These are phyloP conservation scores for Adelges cooleyi DNA, from an alignment of 1,140 invertebrate species.

Conservation along the genomic window DNA sequence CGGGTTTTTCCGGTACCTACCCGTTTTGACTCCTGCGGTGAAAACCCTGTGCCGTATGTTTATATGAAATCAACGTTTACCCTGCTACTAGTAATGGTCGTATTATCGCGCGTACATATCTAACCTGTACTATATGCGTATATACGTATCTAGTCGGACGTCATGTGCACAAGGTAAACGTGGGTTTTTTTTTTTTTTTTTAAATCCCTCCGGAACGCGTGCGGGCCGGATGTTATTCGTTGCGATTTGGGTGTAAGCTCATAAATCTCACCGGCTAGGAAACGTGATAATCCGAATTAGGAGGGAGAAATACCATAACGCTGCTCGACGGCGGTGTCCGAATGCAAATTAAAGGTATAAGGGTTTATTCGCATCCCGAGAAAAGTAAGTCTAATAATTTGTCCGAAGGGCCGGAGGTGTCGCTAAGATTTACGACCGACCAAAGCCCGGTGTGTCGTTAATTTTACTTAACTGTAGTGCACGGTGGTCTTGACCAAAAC, in stretches of 20 bases:
- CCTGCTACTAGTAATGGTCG: too few species aligned
- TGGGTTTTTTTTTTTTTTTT: too few species aligned
- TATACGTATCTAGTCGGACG: too few species aligned
- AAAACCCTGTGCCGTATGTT: too few species aligned
- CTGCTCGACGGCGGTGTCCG: neutral
- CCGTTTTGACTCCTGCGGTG: too few species aligned
- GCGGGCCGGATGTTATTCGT: neutral
- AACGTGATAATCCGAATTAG: slow-evolving; percentile 26
- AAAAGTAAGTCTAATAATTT: slow-evolving; percentile 27
- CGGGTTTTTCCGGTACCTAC: too few species aligned
- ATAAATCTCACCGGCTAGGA: slow-evolving; percentile 4
- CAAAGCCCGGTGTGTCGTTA: slow-evolving; percentile 21
- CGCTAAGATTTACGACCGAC: slow-evolving; percentile 18
- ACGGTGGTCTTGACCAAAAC: slow-evolving; percentile 6
- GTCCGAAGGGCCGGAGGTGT: slow-evolving; percentile 20
- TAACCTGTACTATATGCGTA: too few species aligned
- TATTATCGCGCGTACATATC: too few species aligned
- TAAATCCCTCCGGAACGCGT: too few species aligned
- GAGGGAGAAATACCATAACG: neutral
- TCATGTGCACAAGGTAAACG: too few species aligned
- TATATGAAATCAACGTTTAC: too few species aligned
- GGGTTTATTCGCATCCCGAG: slow-evolving; percentile 23
- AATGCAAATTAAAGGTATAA: slow-evolving; percentile 29
- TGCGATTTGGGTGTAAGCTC: neutral
- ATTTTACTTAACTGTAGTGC: slow-evolving; percentile 24